These are phyloP conservation scores for Rhopilema esculentum DNA, from an alignment of 30 jellyfish, hydroid and myxozoan species.

Conservation along the genomic window DNA sequence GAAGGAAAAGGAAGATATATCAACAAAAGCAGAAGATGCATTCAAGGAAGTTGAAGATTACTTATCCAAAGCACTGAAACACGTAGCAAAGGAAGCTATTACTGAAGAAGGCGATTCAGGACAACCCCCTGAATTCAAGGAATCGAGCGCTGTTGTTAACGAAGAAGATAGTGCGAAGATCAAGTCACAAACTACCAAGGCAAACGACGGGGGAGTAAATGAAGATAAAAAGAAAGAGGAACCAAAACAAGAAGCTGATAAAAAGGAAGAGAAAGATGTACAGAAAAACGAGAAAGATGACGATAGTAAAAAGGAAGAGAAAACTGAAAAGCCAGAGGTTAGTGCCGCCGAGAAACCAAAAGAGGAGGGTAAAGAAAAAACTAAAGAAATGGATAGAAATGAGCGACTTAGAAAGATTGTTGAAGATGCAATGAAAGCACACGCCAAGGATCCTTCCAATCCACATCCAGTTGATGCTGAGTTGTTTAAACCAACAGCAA, in stretches of 20 bases:
- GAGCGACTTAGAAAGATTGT: constrained; percentile 76
- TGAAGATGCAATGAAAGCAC: constrained; percentile 91
- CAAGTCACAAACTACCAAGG: constrained; percentile 28
- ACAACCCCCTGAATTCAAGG: constrained; percentile 30
- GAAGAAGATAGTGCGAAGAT: constrained; percentile 41
- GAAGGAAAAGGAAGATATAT: constrained; percentile 22
- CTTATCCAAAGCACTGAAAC: constrained; percentile 92
- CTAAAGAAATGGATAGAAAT: constrained; percentile 30
- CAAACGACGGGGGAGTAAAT: not conserved
- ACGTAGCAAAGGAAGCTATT: constrained; percentile 79
- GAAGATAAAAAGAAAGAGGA: constrained; percentile 1
- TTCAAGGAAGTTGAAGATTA: constrained; percentile 92
- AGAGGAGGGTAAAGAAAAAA: constrained; percentile 1
- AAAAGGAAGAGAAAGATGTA: not conserved
- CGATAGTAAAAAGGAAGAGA: constrained; percentile 16
- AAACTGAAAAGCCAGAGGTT: not conserved
- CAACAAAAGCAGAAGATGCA: constrained; percentile 76
- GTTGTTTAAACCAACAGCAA: constrained; percentile 51
- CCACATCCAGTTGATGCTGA: constrained; percentile 66
- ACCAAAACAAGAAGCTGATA: not conserved
- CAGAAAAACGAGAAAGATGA: constrained; percentile 10
- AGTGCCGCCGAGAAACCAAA: not conserved
- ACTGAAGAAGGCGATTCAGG: constrained; percentile 40
- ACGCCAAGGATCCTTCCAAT: constrained; percentile 77
- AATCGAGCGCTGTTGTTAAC: constrained; percentile 28